phyloP scores from a whole-genome alignment of 2,797 vertebrate genomes.

The Tapirus indicus region DNA sequence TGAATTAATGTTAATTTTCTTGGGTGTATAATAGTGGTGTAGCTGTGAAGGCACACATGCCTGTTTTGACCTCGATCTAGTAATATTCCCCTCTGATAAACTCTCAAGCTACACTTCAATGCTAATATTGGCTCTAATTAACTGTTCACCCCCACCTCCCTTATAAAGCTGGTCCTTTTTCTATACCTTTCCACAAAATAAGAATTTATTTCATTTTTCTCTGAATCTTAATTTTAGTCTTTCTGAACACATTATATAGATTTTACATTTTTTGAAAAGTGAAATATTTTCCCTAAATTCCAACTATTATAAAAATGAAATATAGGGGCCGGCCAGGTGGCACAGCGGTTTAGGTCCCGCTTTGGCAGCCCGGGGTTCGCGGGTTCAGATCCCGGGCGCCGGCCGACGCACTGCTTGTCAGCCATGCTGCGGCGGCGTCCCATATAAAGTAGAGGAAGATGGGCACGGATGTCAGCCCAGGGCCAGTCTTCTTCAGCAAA shows the following conservation, averaged over 20 bases:
- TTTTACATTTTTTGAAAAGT: conserved; percentile 42
- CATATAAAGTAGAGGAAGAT: no score
- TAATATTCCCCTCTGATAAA: not conserved
- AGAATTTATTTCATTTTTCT: not conserved
- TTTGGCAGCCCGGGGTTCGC: no score
- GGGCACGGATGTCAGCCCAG: no score
- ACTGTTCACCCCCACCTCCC: not conserved
- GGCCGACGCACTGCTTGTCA: no score
- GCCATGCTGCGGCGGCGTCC: no score
- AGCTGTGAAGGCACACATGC: not conserved
- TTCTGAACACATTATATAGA: not conserved
- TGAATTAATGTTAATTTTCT: conserved; percentile 25
- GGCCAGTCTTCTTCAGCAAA: no score
- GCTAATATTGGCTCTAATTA: conserved; percentile 31
- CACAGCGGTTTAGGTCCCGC: no score
- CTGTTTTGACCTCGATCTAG: not conserved
- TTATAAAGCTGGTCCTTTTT: not conserved
- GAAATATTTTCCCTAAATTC: conserved; percentile 50
- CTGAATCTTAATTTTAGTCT: conserved; percentile 22
- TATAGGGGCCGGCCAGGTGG: no score
- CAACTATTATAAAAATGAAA: conserved; percentile 25
- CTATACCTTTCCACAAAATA: not conserved
- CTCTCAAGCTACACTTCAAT: not conserved
- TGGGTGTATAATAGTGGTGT: not conserved
- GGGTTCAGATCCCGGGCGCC: no score